Base-by-base conservation (phyloP, 1,140 invertebrate species). In the Palaemon carinicauda region DNA sequence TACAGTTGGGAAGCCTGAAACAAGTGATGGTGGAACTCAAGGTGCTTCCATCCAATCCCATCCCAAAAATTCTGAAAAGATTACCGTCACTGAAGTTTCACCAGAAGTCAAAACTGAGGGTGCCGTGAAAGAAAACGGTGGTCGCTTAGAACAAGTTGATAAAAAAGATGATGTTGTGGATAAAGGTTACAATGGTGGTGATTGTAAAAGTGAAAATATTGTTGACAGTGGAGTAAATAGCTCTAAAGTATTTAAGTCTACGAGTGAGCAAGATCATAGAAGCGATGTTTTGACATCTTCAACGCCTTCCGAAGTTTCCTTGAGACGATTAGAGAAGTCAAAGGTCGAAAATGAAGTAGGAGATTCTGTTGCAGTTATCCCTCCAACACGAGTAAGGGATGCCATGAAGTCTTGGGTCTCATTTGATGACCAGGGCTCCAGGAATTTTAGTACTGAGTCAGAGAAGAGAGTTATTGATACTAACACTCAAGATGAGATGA, bases 361-460 rank as follows among this genome's bases (percentile, higher is more conserved):
- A 41, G 41, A 41, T 12, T 4, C 41, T 7, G 5, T 4, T 41
- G 41, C 12, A 41, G 3, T 5, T 12, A 41, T 7, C 41, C 41
- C 41, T 41, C 12, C 41, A 41, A 12, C 7, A 41, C 19, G 29
- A 24, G 27, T 86, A 41, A 86, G 74, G 53, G 77, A 86, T 1
- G 84, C 69, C 17, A 80, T 80, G 84, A 24, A 27, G 50, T 51
- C 15, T 17, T 86, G 84, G 84, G 84, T 86, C 14, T 86, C 84
- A 19, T 86, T 86, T 52, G 84, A 86, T 9, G 84, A 86, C n/a
- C 53, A 54, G 41, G 41, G 41, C 12, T 41, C 12, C 7, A 5
- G 41, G 41, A 41, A 41, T 41, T 41, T 41, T 41, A 41, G 41
- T 41, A 4, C 7, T 7, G 41, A 41, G 3, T 41, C 41, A 9